A percentile compares a stretch with the other conserved stretches of the same genome.
These are phyloP conservation scores for Fistularia tabacaria DNA, from an alignment of 2,797 vertebrate genomes.

Conservation along the genomic window DNA sequence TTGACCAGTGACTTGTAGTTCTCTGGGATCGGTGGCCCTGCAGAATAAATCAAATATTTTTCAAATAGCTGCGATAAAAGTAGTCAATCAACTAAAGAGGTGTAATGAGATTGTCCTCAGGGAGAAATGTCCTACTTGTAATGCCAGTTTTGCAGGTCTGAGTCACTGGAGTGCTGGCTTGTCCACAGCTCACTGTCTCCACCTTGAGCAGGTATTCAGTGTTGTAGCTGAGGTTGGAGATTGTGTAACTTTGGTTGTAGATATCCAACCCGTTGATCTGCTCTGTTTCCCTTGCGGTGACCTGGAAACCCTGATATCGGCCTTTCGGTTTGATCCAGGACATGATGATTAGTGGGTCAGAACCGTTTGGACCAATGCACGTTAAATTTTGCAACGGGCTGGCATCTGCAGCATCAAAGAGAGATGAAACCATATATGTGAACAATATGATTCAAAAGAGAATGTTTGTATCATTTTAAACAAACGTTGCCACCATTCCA, in stretches of 20 bases:
- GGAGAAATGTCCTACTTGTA: slow-evolving; percentile 53
- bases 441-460: too few relatives aligned
- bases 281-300: background rate
- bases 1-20: accelerated
- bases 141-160: slow-evolving; percentile 50
- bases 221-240: slow-evolving; percentile 44
- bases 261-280: accelerated
- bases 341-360: slow-evolving; percentile 29
- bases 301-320: slow-evolving; percentile 1
- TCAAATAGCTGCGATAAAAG: too few relatives aligned
- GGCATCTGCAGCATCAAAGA: slow-evolving; percentile 51
- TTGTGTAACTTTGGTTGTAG: background rate
- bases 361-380: slow-evolving; percentile 22
- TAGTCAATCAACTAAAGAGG: too few relatives aligned
- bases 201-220: slow-evolving; percentile 29
- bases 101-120: background rate
- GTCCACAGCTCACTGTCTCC: slow-evolving; percentile 64
- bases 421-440: background rate
- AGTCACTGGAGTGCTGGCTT: slow-evolving; percentile 18
- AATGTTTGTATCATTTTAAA: too few relatives aligned
- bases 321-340: slow-evolving; percentile 46
- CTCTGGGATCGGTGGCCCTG: slow-evolving; percentile 43
- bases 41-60: background rate
- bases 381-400: slow-evolving; percentile 12
- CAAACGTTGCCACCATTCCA: too few relatives aligned